Conservation (phyloP, 2,888 invertebrate genomes). For the Netelia virgata region DNA sequence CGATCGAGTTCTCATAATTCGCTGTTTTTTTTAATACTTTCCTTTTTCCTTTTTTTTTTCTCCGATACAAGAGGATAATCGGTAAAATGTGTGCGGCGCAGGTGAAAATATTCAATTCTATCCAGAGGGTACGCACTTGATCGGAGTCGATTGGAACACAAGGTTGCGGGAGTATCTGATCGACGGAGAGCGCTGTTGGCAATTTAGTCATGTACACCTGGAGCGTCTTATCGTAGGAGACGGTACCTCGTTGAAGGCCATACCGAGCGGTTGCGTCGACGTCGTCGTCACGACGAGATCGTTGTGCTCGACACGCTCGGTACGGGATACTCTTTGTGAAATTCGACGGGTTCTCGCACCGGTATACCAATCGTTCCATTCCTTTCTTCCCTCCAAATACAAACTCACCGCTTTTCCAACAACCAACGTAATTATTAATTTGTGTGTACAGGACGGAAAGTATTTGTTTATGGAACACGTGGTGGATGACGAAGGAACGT, state of each 20-base stretch:
- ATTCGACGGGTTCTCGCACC: conserved; percentile 79
- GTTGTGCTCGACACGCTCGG: conserved; percentile 78
- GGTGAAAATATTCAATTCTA: conserved; percentile 82
- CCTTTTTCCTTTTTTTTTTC: background rate
- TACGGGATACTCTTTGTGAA: conserved; percentile 76
- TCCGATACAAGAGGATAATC: background rate
- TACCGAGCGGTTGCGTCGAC: conserved; percentile 78
- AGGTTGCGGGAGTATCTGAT: conserved; percentile 78
- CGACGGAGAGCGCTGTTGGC: conserved; percentile 75
- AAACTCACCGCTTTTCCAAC: background rate
- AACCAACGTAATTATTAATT: background rate
- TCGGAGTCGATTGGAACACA: conserved; percentile 80
- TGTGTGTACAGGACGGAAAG: conserved; percentile 76
- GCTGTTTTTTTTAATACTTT: background rate
- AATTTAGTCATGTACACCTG: conserved; percentile 79
- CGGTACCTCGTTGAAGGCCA: conserved; percentile 76
- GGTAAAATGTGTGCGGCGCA: conserved; percentile 60
- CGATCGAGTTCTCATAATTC: background rate
- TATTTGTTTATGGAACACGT: conserved; percentile 81
- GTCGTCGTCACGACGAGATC: conserved; percentile 80
- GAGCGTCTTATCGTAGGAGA: conserved; percentile 80
- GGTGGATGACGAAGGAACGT: conserved; percentile 73
- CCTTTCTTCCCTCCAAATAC: background rate
- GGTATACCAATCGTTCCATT: conserved; percentile 71
- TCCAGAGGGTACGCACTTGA: conserved; percentile 78